Evolutionary conservation across 2,113 vertebrate species (phyloP), one percentile per base, ranked within the genome.

Genomic region (Alligator mississippiensis): DNA sequence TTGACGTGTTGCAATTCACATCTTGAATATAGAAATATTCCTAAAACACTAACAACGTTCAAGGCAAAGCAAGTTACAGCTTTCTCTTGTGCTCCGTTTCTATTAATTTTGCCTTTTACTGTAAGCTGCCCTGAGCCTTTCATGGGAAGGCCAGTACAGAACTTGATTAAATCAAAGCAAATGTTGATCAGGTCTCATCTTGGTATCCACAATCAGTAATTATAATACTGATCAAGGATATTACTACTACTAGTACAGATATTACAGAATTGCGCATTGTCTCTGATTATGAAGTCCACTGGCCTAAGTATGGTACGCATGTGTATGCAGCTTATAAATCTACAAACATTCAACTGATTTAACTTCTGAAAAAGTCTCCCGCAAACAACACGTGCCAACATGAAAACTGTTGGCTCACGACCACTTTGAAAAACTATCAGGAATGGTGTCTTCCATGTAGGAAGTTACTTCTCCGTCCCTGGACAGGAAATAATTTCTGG

Each of bases 331-430:
- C 12, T 72, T 55, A 6, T 1, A 47, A 27, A n/a, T 28, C 57
- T 8, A 7, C 0, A 0, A 0, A 22, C 30, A 22, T 30, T 57
- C 15, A 74, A 77, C 30, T 5, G 2, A 2, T 6, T 60, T 75
- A 17, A 59, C 61, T 80, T 10, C 2, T 7, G 11, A 54, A 79
- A 24, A 3, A 1, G 60, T 18, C 0, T 0, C 8, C 6, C 0
- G 0, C 0, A 0, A 24, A 4, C 24, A 21, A 55, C 38, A 19
- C 34, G 76, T 68, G 63, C 2, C 24, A 5, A 3, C 1, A 2
- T 5, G 0, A 2, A 12, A 59, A 57, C 25, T 82, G 10, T 3
- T 30, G 34, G 60, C 19, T 64, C 2, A 89, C 54, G 10, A 19
- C 12, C 1, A 10, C 4, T 62, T 66, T 75, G 47, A 47, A 47